phyloP scores from a whole-genome alignment of 2,888 invertebrate genomes.

The Luffia ferchaultella region DNA sequence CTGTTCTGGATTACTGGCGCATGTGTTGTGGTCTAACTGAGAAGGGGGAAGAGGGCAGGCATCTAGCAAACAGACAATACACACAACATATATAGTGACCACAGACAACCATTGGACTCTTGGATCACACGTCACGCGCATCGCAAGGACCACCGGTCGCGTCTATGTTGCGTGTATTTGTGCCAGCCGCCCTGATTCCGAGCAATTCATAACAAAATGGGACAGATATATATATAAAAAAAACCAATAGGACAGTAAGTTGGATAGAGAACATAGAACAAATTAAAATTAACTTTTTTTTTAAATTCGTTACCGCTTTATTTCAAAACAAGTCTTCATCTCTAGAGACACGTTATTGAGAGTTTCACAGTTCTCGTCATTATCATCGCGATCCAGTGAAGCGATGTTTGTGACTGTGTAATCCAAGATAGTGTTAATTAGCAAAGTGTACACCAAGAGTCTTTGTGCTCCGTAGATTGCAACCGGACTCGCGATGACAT shows the following conservation, averaged over 20 bases:
- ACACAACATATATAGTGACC: conserved; percentile 73
- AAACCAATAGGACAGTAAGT: conserved; percentile 56
- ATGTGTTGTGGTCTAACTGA: conserved; percentile 88
- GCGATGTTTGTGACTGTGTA: conserved; percentile 61
- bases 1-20: conserved; percentile 76
- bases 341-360: not conserved
- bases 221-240: conserved; percentile 15
- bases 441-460: conserved; percentile 63
- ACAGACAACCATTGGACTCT: conserved; percentile 64
- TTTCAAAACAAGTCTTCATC: not conserved
- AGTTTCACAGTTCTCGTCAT: not conserved
- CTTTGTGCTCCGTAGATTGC: conserved; percentile 67
- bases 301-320: not conserved
- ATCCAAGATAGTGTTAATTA: conserved; percentile 63
- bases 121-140: conserved; percentile 64
- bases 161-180: conserved; percentile 61
- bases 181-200: conserved; percentile 42
- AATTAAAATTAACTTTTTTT: not conserved
- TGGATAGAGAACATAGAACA: conserved; percentile 33
- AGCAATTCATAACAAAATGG: not conserved
- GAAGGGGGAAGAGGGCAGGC: conserved; percentile 90
- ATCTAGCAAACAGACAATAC: conserved; percentile 95
- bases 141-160: conserved; percentile 37
- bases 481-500: conserved; percentile 53
- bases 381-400: conserved; percentile 13